Base-by-base conservation (phyloP, 2,888 invertebrate genomes). In the Mimas tiliae region DNA sequence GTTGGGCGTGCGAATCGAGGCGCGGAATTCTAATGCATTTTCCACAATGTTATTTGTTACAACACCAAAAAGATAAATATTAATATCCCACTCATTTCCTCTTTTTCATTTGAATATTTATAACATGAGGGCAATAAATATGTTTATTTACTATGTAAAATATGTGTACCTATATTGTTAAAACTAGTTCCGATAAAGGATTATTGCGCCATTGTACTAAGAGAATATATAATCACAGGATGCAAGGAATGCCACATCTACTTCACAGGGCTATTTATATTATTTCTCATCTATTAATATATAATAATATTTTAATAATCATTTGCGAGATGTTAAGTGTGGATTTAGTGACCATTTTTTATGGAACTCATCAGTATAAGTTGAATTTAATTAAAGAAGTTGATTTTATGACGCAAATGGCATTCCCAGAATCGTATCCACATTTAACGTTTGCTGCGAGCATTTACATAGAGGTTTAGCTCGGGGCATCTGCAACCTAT, bases 401-500 rank as follows among this genome's bases (percentile, higher is more conserved):
- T 38, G 19, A 38, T 58, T 11, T 58, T 58, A 19, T 58, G 58
- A 42, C 42, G 58, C 42, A 42, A 58, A 58, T 42, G 19, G 21
- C 16, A 19, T 58, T 58, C 42, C 11, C 19, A 58, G 58, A 58
- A 58, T 58, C 58, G 42, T 58, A 19, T 58, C 58, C 42, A 38
- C 58, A 42, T 19, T 42, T 58, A 58, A 38, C 38, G 11, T 58
- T 58, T 58, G 58, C 12, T 58, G 19, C 19, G 42, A 42, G 42
- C 58, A 58, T 58, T 42, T 42, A 58, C 19, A 42, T 19, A 1
- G 19, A 58, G 42, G 42, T 58, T 19, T 53, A 53, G 58, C 38
- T 58, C 19, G 58, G 38, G 58, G 58, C 58, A 42, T 58, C 58
- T 55, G 58, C 42, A 58, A 42, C 58, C 42, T 58, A 58, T 58